A percentile compares a stretch with the other conserved stretches of the same genome.
Evolutionary conservation across 2,797 vertebrate species (phyloP).

Genomic region (Natrix natrix): DNA sequence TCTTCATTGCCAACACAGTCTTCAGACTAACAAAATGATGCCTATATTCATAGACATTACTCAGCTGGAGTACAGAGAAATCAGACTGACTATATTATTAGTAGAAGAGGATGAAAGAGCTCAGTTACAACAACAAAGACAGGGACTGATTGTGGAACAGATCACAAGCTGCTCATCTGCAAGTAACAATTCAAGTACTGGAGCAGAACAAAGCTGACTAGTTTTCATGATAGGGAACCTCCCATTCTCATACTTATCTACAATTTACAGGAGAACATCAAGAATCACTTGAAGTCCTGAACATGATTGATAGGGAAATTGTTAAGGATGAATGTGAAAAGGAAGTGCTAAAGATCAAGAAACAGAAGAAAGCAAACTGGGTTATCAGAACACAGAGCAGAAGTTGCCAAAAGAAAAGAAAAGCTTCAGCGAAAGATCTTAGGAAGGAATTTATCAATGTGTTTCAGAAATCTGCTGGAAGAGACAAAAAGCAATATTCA

Average conservation of each 20-base stretch:
- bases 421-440: background rate
- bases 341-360: background rate
- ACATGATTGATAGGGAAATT: background rate
- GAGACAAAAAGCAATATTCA: background rate
- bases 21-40: background rate
- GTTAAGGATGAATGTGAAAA: background rate
- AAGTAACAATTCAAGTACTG: background rate
- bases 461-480: background rate
- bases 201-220: background rate
- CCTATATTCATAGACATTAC: background rate
- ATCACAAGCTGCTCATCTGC: background rate
- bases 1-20: background rate
- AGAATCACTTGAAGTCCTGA: background rate
- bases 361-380: background rate
- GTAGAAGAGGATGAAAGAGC: background rate
- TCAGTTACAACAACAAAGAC: background rate
- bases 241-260: background rate
- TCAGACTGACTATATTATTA: background rate
- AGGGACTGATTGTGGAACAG: background rate
- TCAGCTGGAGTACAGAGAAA: background rate
- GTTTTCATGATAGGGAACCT: background rate
- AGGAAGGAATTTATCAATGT: background rate
- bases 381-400: background rate
- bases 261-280: background rate
- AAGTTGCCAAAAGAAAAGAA: background rate